Evolutionary conservation across 2,797 vertebrate genomes (phyloP).

Genomic region (Pseudochaenichthys georgianus): DNA sequence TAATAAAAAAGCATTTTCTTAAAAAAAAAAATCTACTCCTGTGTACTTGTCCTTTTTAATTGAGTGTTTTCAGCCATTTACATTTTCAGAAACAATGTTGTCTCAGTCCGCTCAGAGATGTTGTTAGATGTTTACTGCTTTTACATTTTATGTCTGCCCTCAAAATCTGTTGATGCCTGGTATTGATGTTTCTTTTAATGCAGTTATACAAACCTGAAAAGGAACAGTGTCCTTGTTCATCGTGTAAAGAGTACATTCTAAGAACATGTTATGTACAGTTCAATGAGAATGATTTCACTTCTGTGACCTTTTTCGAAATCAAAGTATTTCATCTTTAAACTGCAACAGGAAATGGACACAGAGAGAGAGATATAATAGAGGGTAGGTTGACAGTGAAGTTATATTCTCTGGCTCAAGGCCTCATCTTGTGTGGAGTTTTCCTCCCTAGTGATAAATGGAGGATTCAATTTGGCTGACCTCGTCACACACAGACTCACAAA

Average conservation of each 20-base stretch:
- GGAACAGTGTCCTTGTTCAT: not conserved
- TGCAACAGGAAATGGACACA: slow-evolving; percentile 52
- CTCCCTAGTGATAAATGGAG: slow-evolving; percentile 24
- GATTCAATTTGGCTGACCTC: slow-evolving; percentile 35
- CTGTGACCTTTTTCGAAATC: slow-evolving; percentile 18
- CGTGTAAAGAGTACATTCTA: not conserved
- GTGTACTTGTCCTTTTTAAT: slow-evolving; percentile 39
- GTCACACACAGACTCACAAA: slow-evolving; percentile 24
- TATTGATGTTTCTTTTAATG: not conserved
- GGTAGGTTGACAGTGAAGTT: slow-evolving; percentile 39
- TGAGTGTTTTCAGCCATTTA: slow-evolving; percentile 12
- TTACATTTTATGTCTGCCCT: not conserved
- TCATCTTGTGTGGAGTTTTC: slow-evolving; percentile 23
- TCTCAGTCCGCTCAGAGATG: not conserved
- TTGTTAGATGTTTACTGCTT: not conserved
- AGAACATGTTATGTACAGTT: not conserved
- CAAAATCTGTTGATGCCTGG: not conserved
- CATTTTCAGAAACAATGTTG: not conserved
- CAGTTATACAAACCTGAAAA: slow-evolving; percentile 1
- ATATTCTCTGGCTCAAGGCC: slow-evolving; percentile 28
- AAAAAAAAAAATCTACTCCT: slow-evolving; percentile 26
- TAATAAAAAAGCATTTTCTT: slow-evolving; percentile 80
- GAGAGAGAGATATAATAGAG: slow-evolving; percentile 7
- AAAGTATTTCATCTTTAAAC: slow-evolving; percentile 55
- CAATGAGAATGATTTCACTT: slow-evolving; percentile 12